Percentiles rank a stretch among this genome's conserved stretches.
Evolutionary conservation across 2,888 invertebrate genomes (phyloP).

Genomic region (Caenorhabditis afra): DNA sequence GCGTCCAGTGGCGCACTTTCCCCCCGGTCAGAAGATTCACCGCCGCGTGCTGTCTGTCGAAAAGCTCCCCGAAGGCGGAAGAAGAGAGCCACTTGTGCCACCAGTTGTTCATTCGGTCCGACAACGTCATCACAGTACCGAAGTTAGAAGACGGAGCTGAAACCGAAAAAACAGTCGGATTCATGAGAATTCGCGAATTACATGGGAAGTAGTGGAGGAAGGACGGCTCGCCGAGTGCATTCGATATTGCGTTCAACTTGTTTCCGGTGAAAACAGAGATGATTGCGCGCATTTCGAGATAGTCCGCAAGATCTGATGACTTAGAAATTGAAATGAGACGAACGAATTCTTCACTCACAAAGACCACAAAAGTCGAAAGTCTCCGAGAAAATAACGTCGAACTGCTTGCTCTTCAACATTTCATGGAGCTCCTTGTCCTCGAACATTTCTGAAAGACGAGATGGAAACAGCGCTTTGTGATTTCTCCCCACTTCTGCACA

Average conservation of each 20-base stretch:
- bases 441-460: conserved; percentile 30
- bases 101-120: conserved; percentile 31
- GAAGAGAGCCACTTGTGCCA: conserved; percentile 22
- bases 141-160: conserved; percentile 20
- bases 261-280: conserved; percentile 45
- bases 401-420: conserved; percentile 28
- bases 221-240: conserved; percentile 49
- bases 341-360: too few relatives aligned
- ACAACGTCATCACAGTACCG: conserved; percentile 1
- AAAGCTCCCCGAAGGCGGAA: conserved; percentile 19
- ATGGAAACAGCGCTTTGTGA: background rate
- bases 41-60: conserved; percentile 39
- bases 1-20: conserved; percentile 49
- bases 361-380: conserved; percentile 58
- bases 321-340: background rate
- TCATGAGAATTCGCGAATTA: too few relatives aligned
- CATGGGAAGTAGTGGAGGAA: conserved; percentile 50
- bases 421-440: conserved; percentile 28
- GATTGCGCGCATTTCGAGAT: conserved; percentile 32
- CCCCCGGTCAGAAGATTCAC: conserved; percentile 23
- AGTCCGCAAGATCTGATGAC: conserved; percentile 57
- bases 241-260: conserved; percentile 28
- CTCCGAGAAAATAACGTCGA: conserved; percentile 42
- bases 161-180: too few relatives aligned
- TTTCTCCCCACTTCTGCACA: conserved; percentile 25